Conservation (phyloP, 2,797 vertebrate species). For the Taeniopygia guttata region DNA sequence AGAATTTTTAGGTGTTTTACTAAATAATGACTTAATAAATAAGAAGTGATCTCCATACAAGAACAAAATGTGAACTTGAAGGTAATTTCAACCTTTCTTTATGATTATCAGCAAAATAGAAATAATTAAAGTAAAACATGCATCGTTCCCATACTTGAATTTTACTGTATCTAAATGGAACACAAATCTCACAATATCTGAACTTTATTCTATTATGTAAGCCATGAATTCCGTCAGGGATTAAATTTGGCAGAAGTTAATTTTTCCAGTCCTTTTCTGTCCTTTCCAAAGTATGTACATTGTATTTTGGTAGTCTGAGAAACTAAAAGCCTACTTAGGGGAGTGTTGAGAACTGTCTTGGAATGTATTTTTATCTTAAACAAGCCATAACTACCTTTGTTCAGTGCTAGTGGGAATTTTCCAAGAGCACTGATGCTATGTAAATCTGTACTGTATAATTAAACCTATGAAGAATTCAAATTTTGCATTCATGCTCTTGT, state of each 20-base stretch:
- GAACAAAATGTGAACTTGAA: not conserved
- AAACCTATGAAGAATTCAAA: not conserved
- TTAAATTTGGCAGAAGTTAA: not conserved
- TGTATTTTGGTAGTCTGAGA: not conserved
- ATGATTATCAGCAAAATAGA: not conserved
- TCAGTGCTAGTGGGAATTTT: not conserved
- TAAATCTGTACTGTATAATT: not conserved
- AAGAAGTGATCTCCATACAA: not conserved
- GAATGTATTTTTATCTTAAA: slow-evolving; percentile 17
- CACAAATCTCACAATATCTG: not conserved
- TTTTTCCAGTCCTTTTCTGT: not conserved
- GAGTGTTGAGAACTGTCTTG: not conserved
- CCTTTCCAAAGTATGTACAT: not conserved
- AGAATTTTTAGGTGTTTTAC: not conserved
- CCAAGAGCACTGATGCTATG: not conserved
- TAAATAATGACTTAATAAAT: not conserved
- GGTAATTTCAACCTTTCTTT: not conserved
- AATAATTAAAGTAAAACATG: not conserved
- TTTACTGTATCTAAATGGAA: not conserved
- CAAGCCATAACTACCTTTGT: not conserved
- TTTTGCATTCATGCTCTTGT: not conserved
- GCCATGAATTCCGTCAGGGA: not conserved
- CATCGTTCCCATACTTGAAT: not conserved
- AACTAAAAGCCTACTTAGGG: not conserved
- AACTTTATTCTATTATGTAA: not conserved